Evolutionary conservation across 2,888 invertebrate species (phyloP), one percentile per base, ranked within the genome.

Genomic region (Plemyria rubiginata): DNA sequence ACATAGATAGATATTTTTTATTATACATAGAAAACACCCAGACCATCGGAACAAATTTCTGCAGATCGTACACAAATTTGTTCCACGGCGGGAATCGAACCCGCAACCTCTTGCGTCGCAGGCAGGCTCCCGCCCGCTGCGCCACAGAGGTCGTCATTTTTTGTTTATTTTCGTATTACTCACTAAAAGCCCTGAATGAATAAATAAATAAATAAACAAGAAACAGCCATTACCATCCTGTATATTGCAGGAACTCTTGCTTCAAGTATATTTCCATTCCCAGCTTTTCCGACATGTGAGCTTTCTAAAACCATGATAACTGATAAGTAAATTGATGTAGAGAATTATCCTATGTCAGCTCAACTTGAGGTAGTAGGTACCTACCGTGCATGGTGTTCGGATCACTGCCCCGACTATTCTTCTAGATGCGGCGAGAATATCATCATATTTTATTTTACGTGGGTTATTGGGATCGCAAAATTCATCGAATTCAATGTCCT

Each of bases 211-310:
- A n/a, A 16, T 22, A 45, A 36, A 50, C 6, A 48, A 28, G 12
- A 45, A 32, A 13, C 11, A 2, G 46, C 13, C 38, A 49, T 71
- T 90, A 97, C 97, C 97, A 97, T 85, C 99, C 99, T 16, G 98
- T 98, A 70, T 93, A 95, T 86, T 99, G 98, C 32, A 97, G 93
- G 82, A 97, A 98, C 84, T 99, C 99, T 82, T 98, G 97, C 89
- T 99, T 99, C 77, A 98, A 90, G 85, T 95, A 99, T 66, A 99
- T 87, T 57, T 98, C 96, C 95, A 98, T 96, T 52, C 96, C 96
- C 53, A 96, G 94, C 56, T 94, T 82, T 8, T 95, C 94, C 0
- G 98, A 97, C 84, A 98, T 84, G 91, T 82, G 95, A 0, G 97
- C 97, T 90, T 91, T 95, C 98, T 98, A 45, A 32, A 70, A 70